A percentile compares a stretch with the other conserved stretches of the same genome.
Evolutionary conservation across 2,113 vertebrate genomes (phyloP).

Genomic region (Sclerurus mexicanus): DNA sequence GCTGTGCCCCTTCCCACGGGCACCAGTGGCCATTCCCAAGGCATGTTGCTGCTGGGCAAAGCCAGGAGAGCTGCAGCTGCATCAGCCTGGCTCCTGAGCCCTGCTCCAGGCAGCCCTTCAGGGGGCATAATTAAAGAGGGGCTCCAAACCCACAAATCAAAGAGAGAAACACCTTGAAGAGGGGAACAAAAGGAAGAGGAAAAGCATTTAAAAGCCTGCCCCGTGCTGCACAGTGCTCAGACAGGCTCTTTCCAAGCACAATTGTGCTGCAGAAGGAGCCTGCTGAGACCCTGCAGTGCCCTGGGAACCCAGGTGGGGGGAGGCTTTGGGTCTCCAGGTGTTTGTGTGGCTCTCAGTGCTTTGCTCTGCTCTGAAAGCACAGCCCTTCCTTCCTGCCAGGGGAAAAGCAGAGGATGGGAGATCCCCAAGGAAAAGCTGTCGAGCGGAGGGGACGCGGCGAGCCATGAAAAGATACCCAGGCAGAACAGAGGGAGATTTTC

Average conservation of each 20-base stretch:
- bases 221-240: background rate
- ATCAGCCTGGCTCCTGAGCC: background rate
- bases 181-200: background rate
- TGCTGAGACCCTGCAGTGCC: background rate
- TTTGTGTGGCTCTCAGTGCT: background rate
- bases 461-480: background rate
- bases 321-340: background rate
- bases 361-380: background rate
- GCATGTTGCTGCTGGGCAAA: background rate
- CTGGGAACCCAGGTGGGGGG: background rate
- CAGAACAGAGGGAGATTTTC: background rate
- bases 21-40: background rate
- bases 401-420: background rate
- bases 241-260: background rate
- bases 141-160: slow-evolving; percentile 36
- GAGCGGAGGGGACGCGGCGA: background rate
- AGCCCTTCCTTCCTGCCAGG: background rate
- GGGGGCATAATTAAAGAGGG: slow-evolving; percentile 29
- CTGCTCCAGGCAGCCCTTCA: background rate
- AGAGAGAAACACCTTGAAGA: background rate
- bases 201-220: background rate
- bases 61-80: background rate
- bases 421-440: background rate
- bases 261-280: background rate
- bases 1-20: background rate